Evolutionary conservation across 2,888 invertebrate genomes (phyloP), one percentile per base, ranked within the genome.

Genomic region (Neoascia interrupta): DNA sequence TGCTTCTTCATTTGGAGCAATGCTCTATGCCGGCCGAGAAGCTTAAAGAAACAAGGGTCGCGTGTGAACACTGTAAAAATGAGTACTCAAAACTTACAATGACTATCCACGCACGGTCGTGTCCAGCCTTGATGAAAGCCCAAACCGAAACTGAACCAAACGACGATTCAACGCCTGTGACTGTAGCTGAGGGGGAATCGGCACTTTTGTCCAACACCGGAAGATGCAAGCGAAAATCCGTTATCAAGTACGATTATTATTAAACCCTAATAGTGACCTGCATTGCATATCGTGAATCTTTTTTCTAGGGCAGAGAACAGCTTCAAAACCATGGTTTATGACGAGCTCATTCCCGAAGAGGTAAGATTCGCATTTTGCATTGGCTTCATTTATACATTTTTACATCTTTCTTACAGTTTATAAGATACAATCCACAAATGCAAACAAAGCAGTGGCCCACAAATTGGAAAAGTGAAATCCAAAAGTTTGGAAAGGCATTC

Each of bases 291-390:
- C n/a, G 5, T 11, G 21, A 28, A 41, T 69, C 26, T 18, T 36
- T 23, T 56, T 79, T 0, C n/a, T 60, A 86, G 87, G 60, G 88
- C 88, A 10, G 88, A 88, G 81, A 82, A 72, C 4, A 86, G 84
- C 19, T 49, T 87, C 2, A 87, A 85, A 60, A 83, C 80, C 8
- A 70, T 87, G 16, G 84, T 84, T 2, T 82, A 64, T 3, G 2
- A 13, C 13, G 73, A 73, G 10, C 49, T 79, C 49, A n/a, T 16
- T 15, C 49, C 79, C 6, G 79, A 79, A 1, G 79, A 79, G 45
- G 79, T 72, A 23, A n/a, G 28, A 31, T 2, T n/a, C 31, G n/a
- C n/a, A 31, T 8, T 31, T 31, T 31, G 10, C 31, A 8, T n/a
- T 31, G 2, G 31, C 31, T n/a, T 31, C 31, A 26, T 31, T n/a